Evolutionary conservation across 2,113 vertebrate genomes (phyloP).

Genomic region (Dissostichus mawsoni): DNA sequence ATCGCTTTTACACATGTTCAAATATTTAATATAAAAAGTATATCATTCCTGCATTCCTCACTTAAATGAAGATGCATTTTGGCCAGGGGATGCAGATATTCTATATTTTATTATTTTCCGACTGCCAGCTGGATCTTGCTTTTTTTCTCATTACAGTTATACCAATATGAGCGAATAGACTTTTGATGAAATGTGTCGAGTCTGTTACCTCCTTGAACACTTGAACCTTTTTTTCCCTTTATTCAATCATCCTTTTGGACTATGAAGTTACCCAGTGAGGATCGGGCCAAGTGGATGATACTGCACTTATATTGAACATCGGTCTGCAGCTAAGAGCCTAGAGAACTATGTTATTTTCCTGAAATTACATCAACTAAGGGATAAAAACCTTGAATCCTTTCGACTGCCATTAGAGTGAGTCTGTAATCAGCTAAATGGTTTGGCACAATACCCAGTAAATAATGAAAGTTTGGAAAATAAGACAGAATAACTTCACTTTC

Average conservation of each 20-base stretch:
- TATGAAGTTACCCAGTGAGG: not conserved
- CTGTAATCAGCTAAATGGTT: constrained; percentile 51
- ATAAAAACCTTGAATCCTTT: constrained; percentile 31
- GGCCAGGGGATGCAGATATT: not conserved
- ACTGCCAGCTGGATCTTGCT: not conserved
- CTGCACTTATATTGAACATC: constrained; percentile 17
- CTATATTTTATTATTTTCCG: not conserved
- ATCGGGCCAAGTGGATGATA: constrained; percentile 8
- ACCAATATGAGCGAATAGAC: constrained; percentile 7
- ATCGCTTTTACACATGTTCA: not conserved
- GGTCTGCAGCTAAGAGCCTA: not conserved
- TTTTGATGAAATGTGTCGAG: constrained; percentile 1
- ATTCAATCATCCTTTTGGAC: not conserved
- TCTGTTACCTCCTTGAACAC: not conserved
- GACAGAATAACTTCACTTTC: constrained; percentile 39
- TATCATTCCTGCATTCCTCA: not conserved
- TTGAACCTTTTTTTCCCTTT: not conserved
- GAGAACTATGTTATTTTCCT: constrained; percentile 29
- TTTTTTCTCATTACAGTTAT: not conserved
- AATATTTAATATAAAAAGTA: constrained; percentile 10
- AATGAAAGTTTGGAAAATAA: constrained; percentile 32
- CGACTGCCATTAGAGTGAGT: constrained; percentile 26
- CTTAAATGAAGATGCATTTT: not conserved
- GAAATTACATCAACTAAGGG: constrained; percentile 13
- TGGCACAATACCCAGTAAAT: constrained; percentile 36